Conservation (phyloP, 2,113 vertebrate genomes). For the Coturnix japonica region DNA sequence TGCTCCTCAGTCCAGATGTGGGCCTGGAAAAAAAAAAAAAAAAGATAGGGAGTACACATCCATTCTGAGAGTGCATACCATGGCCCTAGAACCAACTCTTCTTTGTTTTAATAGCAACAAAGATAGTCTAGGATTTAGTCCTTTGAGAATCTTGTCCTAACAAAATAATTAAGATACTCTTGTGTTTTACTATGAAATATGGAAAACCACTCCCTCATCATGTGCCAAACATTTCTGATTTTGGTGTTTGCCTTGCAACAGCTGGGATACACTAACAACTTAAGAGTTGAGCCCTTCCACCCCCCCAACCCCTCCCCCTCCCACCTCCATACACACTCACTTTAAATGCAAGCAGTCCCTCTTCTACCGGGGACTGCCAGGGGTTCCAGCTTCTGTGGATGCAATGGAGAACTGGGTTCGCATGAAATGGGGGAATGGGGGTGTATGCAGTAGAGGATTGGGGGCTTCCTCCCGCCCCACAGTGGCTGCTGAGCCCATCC, state of each 20-base stretch:
- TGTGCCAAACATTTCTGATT: background rate
- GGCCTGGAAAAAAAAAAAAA: background rate
- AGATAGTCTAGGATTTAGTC: background rate
- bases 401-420: background rate
- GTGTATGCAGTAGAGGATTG: too few species aligned
- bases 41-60: background rate
- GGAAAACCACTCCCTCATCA: background rate
- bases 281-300: background rate
- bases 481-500: background rate
- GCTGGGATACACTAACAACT: background rate
- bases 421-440: accelerated
- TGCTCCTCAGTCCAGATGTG: background rate
- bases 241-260: constrained; percentile 13
- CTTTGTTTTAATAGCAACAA: background rate
- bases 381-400: accelerated
- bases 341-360: background rate
- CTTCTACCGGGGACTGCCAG: background rate
- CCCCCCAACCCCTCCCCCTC: accelerated
- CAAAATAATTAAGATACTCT: background rate
- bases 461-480: accelerated
- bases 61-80: background rate
- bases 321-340: accelerated
- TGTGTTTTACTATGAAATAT: background rate
- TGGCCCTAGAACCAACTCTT: background rate
- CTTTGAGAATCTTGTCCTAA: background rate